These are phyloP conservation scores for Scomber japonicus DNA, from an alignment of 2,113 vertebrate genomes.

Conservation along the genomic window DNA sequence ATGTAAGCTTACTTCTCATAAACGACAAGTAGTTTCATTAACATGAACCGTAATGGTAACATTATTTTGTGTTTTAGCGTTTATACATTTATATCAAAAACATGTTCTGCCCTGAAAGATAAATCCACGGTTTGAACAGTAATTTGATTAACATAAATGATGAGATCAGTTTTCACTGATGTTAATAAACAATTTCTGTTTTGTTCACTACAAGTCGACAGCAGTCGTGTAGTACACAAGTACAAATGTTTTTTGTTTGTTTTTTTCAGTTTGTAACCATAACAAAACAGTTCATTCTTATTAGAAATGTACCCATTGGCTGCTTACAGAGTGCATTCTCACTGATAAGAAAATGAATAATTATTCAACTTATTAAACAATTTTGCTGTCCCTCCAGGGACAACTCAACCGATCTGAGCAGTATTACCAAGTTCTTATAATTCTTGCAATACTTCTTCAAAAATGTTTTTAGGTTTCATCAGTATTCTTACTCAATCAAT, in stretches of 20 bases:
- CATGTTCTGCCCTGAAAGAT: not conserved
- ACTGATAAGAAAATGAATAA: too few species aligned
- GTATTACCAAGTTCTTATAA: not conserved
- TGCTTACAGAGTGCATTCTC: not conserved
- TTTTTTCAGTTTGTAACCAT: not conserved
- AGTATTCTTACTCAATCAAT: too few species aligned
- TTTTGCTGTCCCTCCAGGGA: not conserved
- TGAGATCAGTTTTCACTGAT: not conserved
- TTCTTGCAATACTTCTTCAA: too few species aligned
- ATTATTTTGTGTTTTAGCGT: constrained; percentile 25
- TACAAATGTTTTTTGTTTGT: not conserved
- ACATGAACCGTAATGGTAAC: constrained; percentile 10
- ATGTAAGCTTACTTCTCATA: constrained; percentile 27
- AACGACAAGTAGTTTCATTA: constrained; percentile 40
- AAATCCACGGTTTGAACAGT: not conserved
- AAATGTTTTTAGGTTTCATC: too few species aligned
- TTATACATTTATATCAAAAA: constrained; percentile 20
- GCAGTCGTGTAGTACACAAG: not conserved
- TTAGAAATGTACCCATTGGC: not conserved
- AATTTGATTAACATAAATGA: not conserved
- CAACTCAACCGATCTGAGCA: not conserved
- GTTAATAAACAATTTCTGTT: too few species aligned
- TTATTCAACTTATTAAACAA: not conserved
- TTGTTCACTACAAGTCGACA: not conserved
- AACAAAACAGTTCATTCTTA: not conserved